A percentile compares a stretch with the other conserved stretches of the same genome.
Evolutionary conservation across 2,797 vertebrate species (phyloP).

Genomic region (Pangasius larnaudii): DNA sequence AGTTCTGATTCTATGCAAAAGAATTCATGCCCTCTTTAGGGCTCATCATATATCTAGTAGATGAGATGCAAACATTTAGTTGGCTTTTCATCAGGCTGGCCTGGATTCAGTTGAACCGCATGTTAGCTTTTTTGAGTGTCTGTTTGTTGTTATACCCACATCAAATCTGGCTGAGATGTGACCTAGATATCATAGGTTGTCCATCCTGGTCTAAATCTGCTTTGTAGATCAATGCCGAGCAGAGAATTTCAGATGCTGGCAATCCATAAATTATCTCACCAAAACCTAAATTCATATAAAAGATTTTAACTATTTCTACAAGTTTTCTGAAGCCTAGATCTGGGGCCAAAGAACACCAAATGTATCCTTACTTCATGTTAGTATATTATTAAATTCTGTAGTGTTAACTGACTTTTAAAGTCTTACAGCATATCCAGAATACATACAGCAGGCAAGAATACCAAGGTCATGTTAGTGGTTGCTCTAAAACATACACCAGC

Average conservation of each 20-base stretch:
- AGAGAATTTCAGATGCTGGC: background rate
- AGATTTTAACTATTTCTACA: background rate
- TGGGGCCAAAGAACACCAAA: background rate
- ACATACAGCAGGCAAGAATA: background rate
- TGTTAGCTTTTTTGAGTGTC: background rate
- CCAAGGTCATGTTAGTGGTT: background rate
- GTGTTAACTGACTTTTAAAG: too few relatives aligned
- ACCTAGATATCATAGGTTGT: background rate
- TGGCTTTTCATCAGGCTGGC: background rate
- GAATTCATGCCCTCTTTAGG: background rate
- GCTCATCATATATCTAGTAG: background rate
- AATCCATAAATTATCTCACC: background rate
- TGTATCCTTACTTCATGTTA: background rate
- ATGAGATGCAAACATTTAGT: background rate
- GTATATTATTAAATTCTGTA: background rate
- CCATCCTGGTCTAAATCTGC: background rate
- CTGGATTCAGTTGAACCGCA: background rate
- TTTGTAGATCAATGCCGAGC: background rate
- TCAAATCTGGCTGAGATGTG: background rate
- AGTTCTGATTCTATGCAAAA: background rate
- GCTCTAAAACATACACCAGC: background rate
- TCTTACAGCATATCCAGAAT: background rate
- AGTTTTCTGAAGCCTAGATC: background rate
- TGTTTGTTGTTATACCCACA: background rate
- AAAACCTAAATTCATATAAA: background rate